Evolutionary conservation across 2,888 invertebrate species (phyloP), one percentile per base, ranked within the genome.

Genomic region (Polymixis lichenea): DNA sequence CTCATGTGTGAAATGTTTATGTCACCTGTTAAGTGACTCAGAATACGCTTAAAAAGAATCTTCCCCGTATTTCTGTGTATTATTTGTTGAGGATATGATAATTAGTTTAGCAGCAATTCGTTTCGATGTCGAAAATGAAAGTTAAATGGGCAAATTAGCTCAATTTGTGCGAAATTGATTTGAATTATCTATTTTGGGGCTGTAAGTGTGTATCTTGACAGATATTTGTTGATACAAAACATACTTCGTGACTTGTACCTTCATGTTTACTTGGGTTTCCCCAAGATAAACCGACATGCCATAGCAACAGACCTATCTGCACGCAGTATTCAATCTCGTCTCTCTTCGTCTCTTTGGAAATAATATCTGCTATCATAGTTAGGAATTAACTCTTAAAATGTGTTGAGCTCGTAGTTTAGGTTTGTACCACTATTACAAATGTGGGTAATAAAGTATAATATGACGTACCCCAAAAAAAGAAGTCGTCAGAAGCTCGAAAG

Each of bases 1-100:
- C 15, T 64, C 25, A 64, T 66, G 77, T 86, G 74, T 69, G 69
- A 80, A 85, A 79, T 82, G 38, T 80, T 80, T 85, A 69, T 78
- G 82, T 72, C 79, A 77, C 61, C 28, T 68, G 69, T 38, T 77
- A 70, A 78, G 58, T 86, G 82, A 82, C 58, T 85, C 79, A 77
- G 72, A 79, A 62, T 73, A 58, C 19, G 66, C 51, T 13, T 46
- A 28, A 68, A 67, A 72, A 66, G 7, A 60, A 68, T 58, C 49
- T 46, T 75, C 51, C 0, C n/a, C 53, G 43, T 84, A 66, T 73
- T 58, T 67, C 60, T 80, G 65, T 55, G n/a, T 43, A 60, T 67
- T 64, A 66, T 28, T 80, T 84, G 65, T 81, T 70, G 60, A 61
- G 64, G 55, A 65, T 68, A 65, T 56, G 81, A 64, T 80, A 84